phyloP scores from a whole-genome alignment of 2,888 invertebrate species.

The Fragum sueziense region DNA sequence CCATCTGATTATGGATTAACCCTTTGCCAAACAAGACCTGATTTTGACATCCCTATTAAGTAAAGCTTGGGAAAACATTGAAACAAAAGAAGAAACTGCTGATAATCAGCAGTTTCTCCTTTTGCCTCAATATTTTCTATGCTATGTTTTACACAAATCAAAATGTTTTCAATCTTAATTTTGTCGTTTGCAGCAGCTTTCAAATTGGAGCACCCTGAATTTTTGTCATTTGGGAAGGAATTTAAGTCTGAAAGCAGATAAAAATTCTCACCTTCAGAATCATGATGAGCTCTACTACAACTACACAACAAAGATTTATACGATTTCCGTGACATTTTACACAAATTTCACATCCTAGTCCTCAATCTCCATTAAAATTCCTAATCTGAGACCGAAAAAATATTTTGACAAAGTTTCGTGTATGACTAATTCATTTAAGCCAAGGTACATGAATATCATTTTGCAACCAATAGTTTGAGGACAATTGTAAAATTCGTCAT shows the following conservation, averaged over 20 bases:
- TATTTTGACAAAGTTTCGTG: background rate
- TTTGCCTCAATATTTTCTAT: no score
- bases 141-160: no score
- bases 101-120: no score
- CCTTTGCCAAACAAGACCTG: no score
- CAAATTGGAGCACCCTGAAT: no score
- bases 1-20: no score
- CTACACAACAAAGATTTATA: constrained; percentile 7
- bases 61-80: no score
- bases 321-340: background rate
- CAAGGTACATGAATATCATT: constrained; percentile 3
- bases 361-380: background rate
- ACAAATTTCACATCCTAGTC: background rate
- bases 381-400: background rate
- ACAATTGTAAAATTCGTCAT: constrained; percentile 8
- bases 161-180: no score
- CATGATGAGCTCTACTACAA: constrained; percentile 7
- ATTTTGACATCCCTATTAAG: no score
- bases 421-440: constrained; percentile 4
- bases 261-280: constrained; percentile 1
- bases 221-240: no score
- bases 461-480: constrained; percentile 12
- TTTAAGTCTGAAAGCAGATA: background rate
- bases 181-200: no score
- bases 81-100: no score